phyloP scores from a whole-genome alignment of 2,113 vertebrate genomes.

The Herpetotheres cachinnans region DNA sequence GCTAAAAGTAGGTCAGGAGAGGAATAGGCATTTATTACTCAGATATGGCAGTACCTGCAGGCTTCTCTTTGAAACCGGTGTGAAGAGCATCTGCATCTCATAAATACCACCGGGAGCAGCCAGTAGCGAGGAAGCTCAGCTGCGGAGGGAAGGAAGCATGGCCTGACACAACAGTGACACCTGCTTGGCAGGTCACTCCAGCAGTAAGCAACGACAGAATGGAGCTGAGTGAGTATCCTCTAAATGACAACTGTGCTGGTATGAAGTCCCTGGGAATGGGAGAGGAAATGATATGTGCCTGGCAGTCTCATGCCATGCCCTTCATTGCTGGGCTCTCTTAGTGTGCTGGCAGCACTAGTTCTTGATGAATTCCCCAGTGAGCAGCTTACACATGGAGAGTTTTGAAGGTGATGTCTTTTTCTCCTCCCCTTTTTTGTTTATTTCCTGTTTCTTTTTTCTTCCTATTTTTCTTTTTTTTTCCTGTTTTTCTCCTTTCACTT shows the following conservation, averaged over 20 bases:
- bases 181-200: background rate
- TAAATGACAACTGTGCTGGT: background rate
- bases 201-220: background rate
- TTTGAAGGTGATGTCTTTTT: background rate
- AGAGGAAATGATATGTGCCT: accelerated
- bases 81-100: background rate
- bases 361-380: background rate
- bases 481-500: background rate
- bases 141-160: background rate
- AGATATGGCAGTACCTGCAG: background rate
- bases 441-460: accelerated
- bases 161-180: background rate
- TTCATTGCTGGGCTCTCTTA: background rate
- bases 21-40: background rate
- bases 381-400: background rate
- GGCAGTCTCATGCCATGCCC: accelerated
- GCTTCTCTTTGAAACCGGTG: background rate
- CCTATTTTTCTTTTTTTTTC: background rate
- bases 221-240: background rate
- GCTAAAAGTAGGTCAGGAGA: background rate
- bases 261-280: background rate
- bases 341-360: background rate
- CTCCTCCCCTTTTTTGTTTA: accelerated
- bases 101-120: background rate
- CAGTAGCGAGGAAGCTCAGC: background rate